Percentiles rank a stretch among this genome's conserved stretches.
These are phyloP conservation scores for Myrmophylax atrothorax DNA, from an alignment of 2,113 vertebrate species.

Conservation along the genomic window DNA sequence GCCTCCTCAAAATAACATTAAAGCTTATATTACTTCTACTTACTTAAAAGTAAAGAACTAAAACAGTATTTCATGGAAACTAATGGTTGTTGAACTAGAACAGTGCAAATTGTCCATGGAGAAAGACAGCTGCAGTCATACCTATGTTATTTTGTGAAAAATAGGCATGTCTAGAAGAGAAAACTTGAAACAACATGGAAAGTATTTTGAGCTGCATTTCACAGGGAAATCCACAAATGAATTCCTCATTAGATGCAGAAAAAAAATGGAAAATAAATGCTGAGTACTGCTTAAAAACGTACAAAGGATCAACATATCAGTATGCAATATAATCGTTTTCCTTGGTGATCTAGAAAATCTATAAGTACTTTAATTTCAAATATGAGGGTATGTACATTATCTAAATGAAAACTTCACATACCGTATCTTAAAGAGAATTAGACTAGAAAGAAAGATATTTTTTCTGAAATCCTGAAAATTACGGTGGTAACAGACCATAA, in stretches of 20 bases:
- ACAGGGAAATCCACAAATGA: neutral
- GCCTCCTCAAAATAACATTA: neutral
- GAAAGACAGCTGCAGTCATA: neutral
- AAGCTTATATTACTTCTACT: neutral
- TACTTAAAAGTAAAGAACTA: neutral
- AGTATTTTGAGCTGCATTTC: neutral
- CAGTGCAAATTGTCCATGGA: neutral
- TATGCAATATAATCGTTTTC: neutral
- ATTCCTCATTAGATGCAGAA: neutral
- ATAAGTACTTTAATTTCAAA: neutral
- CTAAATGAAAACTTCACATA: neutral
- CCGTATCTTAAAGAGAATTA: neutral
- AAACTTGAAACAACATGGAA: neutral
- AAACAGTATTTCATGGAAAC: neutral
- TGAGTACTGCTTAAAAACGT: neutral
- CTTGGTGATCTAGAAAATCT: neutral
- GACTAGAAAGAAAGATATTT: neutral
- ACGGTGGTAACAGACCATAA: neutral
- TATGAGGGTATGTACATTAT: neutral
- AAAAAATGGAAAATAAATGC: neutral
- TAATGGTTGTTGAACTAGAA: neutral
- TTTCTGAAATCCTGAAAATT: neutral
- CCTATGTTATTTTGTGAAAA: neutral
- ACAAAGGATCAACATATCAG: neutral
- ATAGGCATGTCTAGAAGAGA: neutral